phyloP scores from a whole-genome alignment of 2,797 vertebrate genomes.

The Liasis olivaceus region DNA sequence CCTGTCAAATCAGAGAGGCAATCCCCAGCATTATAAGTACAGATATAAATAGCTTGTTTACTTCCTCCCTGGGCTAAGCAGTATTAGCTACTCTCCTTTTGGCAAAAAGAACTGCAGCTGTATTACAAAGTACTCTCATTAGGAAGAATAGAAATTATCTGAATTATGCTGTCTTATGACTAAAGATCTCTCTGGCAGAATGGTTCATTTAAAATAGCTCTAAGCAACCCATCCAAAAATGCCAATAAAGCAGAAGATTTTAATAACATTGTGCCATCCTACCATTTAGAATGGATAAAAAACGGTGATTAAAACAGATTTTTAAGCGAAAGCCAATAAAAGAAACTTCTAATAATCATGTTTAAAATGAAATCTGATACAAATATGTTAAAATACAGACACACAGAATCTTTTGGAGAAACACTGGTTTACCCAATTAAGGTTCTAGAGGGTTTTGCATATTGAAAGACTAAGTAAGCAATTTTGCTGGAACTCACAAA shows the following conservation, averaged over 20 bases:
- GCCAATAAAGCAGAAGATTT: background rate
- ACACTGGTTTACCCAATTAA: background rate
- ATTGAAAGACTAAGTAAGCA: background rate
- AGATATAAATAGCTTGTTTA: conserved; percentile 24
- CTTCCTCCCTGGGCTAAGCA: conserved; percentile 8
- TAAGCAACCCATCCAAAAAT: background rate
- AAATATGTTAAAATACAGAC: background rate
- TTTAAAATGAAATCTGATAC: background rate
- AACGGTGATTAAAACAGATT: background rate
- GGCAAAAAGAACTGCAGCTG: conserved; percentile 3
- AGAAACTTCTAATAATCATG: background rate
- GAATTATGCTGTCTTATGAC: background rate
- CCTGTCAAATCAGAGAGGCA: background rate
- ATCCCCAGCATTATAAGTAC: conserved; percentile 1
- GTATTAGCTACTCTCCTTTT: conserved; percentile 20
- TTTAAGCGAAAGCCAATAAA: background rate
- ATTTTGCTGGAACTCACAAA: background rate
- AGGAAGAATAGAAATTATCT: conserved; percentile 3
- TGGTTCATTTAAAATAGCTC: background rate
- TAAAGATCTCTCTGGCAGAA: conserved; percentile 17
- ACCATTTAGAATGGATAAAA: background rate
- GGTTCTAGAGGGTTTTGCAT: background rate
- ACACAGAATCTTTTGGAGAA: background rate
- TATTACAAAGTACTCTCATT: conserved; percentile 11
- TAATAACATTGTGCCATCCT: background rate